These are phyloP conservation scores for Coracias cyanogaster DNA, from an alignment of 2,797 vertebrate species.

Conservation along the genomic window DNA sequence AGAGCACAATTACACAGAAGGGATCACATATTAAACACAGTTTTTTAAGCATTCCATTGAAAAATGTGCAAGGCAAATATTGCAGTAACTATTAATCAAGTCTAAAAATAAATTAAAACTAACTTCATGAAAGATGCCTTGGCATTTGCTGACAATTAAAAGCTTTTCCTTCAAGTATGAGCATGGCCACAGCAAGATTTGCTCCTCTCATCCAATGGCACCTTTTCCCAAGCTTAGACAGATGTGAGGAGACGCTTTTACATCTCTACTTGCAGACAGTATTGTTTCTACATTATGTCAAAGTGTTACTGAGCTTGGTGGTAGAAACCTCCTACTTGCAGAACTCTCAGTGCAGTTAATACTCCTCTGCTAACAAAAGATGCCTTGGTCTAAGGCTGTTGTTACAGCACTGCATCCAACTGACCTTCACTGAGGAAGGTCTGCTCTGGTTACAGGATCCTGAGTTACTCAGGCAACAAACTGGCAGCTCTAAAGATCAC, in stretches of 20 bases:
- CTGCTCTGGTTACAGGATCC: background rate
- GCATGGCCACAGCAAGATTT: conserved; percentile 57
- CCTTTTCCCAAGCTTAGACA: conserved; percentile 44
- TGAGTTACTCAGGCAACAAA: background rate
- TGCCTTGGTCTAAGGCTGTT: background rate
- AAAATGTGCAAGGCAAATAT: conserved; percentile 53
- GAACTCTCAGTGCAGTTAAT: conserved; percentile 19
- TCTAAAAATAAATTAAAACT: conserved; percentile 68
- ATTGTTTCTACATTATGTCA: conserved; percentile 70
- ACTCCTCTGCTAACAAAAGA: conserved; percentile 8
- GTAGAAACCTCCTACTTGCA: conserved; percentile 66
- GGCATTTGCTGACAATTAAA: background rate
- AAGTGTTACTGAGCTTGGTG: conserved; percentile 42
- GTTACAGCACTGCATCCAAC: background rate
- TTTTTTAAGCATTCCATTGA: conserved; percentile 26
- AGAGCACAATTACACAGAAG: conserved; percentile 20
- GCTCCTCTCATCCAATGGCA: conserved; percentile 24
- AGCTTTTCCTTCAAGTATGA: conserved; percentile 60
- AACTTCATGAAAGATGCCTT: conserved; percentile 28
- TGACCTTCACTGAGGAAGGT: conserved; percentile 2
- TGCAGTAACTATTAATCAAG: conserved; percentile 38
- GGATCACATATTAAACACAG: background rate
- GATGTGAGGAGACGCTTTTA: conserved; percentile 52
- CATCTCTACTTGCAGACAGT: conserved; percentile 54
- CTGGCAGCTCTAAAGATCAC: background rate